phyloP scores from a whole-genome alignment of 2,888 invertebrate genomes.

The Silvanus unidentatus region DNA sequence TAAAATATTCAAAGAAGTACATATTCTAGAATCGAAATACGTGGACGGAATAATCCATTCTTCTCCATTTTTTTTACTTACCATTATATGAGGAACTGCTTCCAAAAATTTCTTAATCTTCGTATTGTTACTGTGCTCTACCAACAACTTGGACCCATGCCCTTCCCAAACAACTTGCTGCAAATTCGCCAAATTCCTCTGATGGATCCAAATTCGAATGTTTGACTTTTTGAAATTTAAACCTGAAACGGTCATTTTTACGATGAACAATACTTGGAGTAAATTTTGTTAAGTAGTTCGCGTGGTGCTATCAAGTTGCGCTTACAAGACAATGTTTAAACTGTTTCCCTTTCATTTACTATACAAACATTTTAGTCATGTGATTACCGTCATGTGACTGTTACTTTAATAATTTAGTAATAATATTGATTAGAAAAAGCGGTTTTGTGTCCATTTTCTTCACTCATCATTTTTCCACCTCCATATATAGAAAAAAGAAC shows the following conservation, averaged over 20 bases:
- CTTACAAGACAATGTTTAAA: no score
- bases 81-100: slow-evolving; percentile 92
- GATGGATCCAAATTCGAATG: slow-evolving; percentile 93
- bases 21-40: no score
- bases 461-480: not conserved
- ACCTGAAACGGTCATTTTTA: slow-evolving; percentile 47
- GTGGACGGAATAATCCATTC: no score
- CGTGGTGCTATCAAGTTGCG: not conserved
- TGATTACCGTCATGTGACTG: slow-evolving; percentile 34
- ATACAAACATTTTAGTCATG: slow-evolving; percentile 5
- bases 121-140: slow-evolving; percentile 78
- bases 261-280: not conserved
- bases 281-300: not conserved
- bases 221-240: slow-evolving; percentile 62
- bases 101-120: slow-evolving; percentile 80
- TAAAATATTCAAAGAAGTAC: not conserved
- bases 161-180: slow-evolving; percentile 89
- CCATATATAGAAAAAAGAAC: not conserved
- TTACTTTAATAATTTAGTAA: slow-evolving; percentile 41
- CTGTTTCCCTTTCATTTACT: not conserved
- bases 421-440: slow-evolving; percentile 31
- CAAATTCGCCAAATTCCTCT: slow-evolving; percentile 78
- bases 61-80: slow-evolving; percentile 39
- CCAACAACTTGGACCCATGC: slow-evolving; percentile 74
- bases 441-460: not conserved